Base-by-base conservation (phyloP, 2,888 invertebrate species). In the Clitarchus hookeri region DNA sequence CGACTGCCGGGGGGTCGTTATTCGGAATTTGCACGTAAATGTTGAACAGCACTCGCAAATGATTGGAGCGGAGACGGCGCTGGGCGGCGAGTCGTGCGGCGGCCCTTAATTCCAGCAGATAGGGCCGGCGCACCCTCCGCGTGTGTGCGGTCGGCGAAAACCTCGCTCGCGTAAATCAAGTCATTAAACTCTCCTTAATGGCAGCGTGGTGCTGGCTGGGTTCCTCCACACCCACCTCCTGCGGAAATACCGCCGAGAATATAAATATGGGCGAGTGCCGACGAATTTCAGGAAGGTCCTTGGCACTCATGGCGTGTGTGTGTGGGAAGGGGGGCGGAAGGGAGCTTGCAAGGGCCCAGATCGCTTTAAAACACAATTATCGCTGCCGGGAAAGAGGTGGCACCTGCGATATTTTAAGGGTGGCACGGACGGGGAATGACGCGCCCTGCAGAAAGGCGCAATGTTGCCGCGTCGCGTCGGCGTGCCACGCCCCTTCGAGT, bases 331-430 rank as follows among this genome's bases (percentile, higher is more conserved):
- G 4, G 36, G 36, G 36, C 36, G 36, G 36, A 36, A 4, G 65
- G 65, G 65, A 65, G 65, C 16, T 4, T 4, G 36, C 36, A 36
- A 36, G 36, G 36, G 1, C 48, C 48, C 11, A 16, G 8, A 48
- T 48, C 48, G 48, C 48, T 65, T 65, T 65, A 65, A 65, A 65
- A 65, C 65, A 65, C 65, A 65, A 65, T 65, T 65, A 65, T 65
- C 65, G n/a, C 65, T 23, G 65, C 19, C 65, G 65, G 65, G 65
- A 2, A 19, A 8, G 65, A 65, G 19, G 8, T n/a, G 23, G n/a
- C 12, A 0, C 65, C 36, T 36, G 36, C 36, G 2, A 4, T 36
- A 36, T 36, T 36, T 36, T 36, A 36, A 36, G 36, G 36, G 2
- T 36, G 4, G 36, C 36, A 4, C 36, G 36, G 36, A 1, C 36